Conservation (phyloP, 2,888 invertebrate species). For the Rhogogaster chlorosoma region DNA sequence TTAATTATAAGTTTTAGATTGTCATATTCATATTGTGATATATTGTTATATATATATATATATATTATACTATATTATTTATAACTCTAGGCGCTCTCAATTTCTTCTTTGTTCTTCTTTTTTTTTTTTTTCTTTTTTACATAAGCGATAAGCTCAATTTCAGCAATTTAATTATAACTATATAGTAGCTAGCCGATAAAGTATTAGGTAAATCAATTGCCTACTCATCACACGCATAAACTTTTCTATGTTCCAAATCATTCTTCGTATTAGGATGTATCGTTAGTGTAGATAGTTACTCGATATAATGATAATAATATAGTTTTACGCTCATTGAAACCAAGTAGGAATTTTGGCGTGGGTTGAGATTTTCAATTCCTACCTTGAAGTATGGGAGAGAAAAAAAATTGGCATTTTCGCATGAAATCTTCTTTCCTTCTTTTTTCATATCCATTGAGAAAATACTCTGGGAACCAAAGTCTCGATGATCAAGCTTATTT, state of each 20-base stretch:
- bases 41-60: constrained; percentile 65
- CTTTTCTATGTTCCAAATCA: constrained; percentile 31
- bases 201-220: constrained; percentile 26
- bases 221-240: constrained; percentile 21
- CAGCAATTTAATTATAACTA: constrained; percentile 23
- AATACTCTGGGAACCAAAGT: constrained; percentile 27
- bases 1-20: constrained; percentile 65
- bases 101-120: background rate
- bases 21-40: constrained; percentile 74
- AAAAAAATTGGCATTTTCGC: background rate
- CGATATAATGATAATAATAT: background rate
- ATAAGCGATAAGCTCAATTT: constrained; percentile 41
- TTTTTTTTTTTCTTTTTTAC: background rate
- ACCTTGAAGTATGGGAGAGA: background rate
- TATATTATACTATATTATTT: constrained; percentile 62
- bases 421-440: background rate
- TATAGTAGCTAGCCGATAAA: constrained; percentile 41
- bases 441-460: background rate
- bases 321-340: background rate
- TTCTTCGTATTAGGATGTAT: background rate
- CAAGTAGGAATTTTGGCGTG: background rate
- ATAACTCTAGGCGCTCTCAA: constrained; percentile 60
- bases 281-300: constrained; percentile 40
- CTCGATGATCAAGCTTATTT: background rate
- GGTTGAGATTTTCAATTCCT: background rate